These are phyloP conservation scores for Coranthus polyacanthus DNA, from an alignment of 2,797 vertebrate genomes.

Conservation along the genomic window DNA sequence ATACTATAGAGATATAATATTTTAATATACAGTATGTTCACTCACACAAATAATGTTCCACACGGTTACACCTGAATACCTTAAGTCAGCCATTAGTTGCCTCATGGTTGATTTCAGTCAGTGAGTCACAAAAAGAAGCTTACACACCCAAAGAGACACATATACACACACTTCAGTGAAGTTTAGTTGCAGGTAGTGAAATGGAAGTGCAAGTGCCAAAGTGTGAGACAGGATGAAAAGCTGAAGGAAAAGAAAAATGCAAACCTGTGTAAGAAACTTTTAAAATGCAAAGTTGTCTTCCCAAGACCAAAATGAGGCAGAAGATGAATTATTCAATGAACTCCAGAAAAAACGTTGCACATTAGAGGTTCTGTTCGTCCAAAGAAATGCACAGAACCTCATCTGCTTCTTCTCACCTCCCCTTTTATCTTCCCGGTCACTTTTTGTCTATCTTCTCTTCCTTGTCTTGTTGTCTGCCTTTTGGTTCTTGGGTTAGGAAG, in stretches of 20 bases:
- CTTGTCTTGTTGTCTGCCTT: slow-evolving; percentile 14
- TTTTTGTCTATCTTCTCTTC: slow-evolving; percentile 38
- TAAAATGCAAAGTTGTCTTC: slow-evolving; percentile 63
- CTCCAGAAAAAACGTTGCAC: slow-evolving; percentile 44
- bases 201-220: neutral
- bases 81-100: neutral
- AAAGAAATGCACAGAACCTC: slow-evolving; percentile 40
- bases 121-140: slow-evolving; percentile 16
- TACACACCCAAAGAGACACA: slow-evolving; percentile 5
- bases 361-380: slow-evolving; percentile 64
- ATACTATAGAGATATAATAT: neutral
- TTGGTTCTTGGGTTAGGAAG: slow-evolving; percentile 34
- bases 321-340: slow-evolving; percentile 71
- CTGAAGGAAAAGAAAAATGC: slow-evolving; percentile 26
- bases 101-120: neutral
- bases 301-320: slow-evolving; percentile 47
- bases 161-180: slow-evolving; percentile 5
- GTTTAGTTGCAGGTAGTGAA: slow-evolving; percentile 23
- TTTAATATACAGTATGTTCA: neutral
- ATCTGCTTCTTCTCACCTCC: slow-evolving; percentile 34
- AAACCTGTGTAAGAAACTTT: slow-evolving; percentile 56
- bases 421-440: neutral
- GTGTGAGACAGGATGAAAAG: neutral
- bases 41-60: neutral
- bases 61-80: slow-evolving; percentile 7